phyloP scores from a whole-genome alignment of 2,797 vertebrate species.

The Siniperca obscura region DNA sequence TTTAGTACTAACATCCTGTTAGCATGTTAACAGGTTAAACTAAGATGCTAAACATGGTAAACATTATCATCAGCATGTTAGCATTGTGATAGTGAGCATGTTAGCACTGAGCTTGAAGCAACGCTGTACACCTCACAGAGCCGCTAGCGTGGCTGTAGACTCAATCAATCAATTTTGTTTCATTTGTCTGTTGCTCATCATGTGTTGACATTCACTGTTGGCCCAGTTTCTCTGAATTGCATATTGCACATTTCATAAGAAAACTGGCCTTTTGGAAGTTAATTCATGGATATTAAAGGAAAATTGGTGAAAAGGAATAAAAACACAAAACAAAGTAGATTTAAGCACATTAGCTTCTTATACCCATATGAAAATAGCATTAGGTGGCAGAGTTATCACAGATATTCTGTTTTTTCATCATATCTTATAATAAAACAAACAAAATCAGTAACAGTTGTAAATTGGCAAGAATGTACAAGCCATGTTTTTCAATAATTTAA shows the following conservation, averaged over 20 bases:
- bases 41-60: background rate
- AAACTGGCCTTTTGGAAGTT: background rate
- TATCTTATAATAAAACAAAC: slow-evolving; percentile 59
- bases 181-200: background rate
- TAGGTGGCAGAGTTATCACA: slow-evolving; percentile 75
- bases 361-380: slow-evolving; percentile 81
- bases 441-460: slow-evolving; percentile 78
- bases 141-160: background rate
- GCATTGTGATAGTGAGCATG: background rate
- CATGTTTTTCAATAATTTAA: slow-evolving; percentile 79
- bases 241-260: background rate
- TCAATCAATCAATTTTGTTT: background rate
- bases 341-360: slow-evolving; percentile 74
- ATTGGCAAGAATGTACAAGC: slow-evolving; percentile 56
- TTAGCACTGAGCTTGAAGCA: background rate
- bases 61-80: background rate
- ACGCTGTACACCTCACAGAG: background rate
- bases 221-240: background rate
- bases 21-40: background rate
- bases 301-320: slow-evolving; percentile 25
- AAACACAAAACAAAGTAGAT: slow-evolving; percentile 55
- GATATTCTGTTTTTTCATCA: slow-evolving; percentile 60
- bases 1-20: background rate
- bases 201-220: background rate
- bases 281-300: background rate